Percentiles rank a stretch among this genome's conserved stretches.
phyloP scores from a whole-genome alignment of 2,888 invertebrate genomes.

The Danaus chrysippus region DNA sequence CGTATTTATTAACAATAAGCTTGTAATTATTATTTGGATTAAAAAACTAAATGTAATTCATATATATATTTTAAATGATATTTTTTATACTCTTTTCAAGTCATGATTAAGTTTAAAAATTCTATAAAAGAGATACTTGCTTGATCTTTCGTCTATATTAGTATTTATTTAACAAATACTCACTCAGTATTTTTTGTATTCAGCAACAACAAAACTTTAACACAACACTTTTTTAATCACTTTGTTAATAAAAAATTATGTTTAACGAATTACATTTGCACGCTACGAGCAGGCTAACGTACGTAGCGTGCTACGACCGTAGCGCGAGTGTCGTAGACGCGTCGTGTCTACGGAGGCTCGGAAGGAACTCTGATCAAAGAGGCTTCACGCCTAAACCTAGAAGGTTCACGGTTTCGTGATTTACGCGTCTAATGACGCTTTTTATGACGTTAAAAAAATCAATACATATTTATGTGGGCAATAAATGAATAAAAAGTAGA shows the following conservation, averaged over 20 bases:
- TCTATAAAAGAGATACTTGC: too few relatives aligned
- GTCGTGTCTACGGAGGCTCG: conserved; percentile 39
- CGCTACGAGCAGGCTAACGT: conserved; percentile 50
- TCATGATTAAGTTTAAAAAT: too few relatives aligned
- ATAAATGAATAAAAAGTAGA: too few relatives aligned
- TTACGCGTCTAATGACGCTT: conserved; percentile 26
- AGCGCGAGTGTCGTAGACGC: conserved; percentile 52
- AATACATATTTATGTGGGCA: too few relatives aligned
- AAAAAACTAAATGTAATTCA: too few relatives aligned
- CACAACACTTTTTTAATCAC: conserved; percentile 28
- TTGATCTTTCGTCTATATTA: too few relatives aligned
- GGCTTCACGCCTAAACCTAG: conserved; percentile 35
- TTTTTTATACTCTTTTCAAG: too few relatives aligned
- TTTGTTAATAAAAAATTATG: conserved; percentile 20
- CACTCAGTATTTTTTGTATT: too few relatives aligned
- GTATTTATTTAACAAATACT: too few relatives aligned
- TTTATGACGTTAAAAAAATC: conserved; percentile 17
- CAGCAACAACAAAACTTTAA: conserved; percentile 20
- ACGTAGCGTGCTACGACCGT: conserved; percentile 58
- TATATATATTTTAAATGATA: too few relatives aligned
- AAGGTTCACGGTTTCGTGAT: conserved; percentile 36
- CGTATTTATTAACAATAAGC: too few relatives aligned
- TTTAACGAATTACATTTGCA: conserved; percentile 12
- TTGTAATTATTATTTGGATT: too few relatives aligned
- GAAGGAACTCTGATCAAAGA: conserved; percentile 47